Base-by-base conservation (phyloP, 2,797 vertebrate genomes). In the Dallia pectoralis region DNA sequence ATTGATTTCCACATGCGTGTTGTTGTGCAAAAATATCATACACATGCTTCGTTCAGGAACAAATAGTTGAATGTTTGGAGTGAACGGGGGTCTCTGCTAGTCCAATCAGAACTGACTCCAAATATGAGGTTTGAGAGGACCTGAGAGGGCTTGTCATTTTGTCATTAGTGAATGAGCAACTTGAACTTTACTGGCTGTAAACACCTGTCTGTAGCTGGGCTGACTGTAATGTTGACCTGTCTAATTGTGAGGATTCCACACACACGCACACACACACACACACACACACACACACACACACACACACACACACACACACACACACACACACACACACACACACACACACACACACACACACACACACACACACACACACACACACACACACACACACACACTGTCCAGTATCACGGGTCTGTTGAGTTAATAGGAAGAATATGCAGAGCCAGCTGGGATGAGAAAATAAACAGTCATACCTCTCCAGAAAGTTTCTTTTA, bases 381-480 rank as follows among this genome's bases (percentile, higher is more conserved):
- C 33, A 36, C 33, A 40, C 40, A 40, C 40, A 40, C 40, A 40
- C 40, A 36, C 3, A 36, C 33, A 40, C 5, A 44, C 40, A 14
- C 40, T 44, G 40, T 44, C 8, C 9, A 44, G 40, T 44, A 44
- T 44, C 12, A 44, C 40, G 2, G 12, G 40, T 44, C 11, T 12
- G 9, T 11, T 12, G 12, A 22, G n/a, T 22, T 66, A 18, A n/a
- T 2, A 40, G 19, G 4, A 19, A n/a, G 64, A n/a, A 66, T 6
- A 19, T 66, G 8, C 29, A 36, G 18, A n/a, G 5, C 30, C n/a
- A 15, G 27, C 33, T 66, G 18, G 77, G 76, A 74, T 71, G 67
- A 53, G 66, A 77, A 72, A 36, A 63, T 14, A 82, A 67, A 77
- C 73, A 32, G 6, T 32, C 18, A 32, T 30, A n/a, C 30, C 30